These are phyloP conservation scores for Centropus unirufus DNA, from an alignment of 2,113 vertebrate species.

Conservation along the genomic window DNA sequence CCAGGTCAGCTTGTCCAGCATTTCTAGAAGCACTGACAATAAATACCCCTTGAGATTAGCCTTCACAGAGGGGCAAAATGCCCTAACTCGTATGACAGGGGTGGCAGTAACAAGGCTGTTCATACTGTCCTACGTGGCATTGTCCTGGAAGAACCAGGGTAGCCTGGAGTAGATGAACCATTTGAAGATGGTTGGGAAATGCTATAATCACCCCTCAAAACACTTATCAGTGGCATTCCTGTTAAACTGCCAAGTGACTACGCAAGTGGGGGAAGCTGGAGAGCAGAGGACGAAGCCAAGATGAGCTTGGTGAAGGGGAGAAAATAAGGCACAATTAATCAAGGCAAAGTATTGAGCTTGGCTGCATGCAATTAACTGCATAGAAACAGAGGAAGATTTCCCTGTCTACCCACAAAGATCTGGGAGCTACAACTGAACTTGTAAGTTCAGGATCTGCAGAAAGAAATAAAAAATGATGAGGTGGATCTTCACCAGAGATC, in stretches of 20 bases:
- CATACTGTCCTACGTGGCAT: neutral
- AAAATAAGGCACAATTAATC: neutral
- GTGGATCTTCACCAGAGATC: neutral
- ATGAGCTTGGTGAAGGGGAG: neutral
- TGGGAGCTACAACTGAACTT: neutral
- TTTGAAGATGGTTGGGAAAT: neutral
- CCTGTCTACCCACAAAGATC: neutral
- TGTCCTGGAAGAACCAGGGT: neutral
- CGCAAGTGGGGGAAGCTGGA: neutral
- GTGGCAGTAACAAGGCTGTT: neutral
- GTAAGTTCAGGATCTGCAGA: neutral
- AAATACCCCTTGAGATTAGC: neutral
- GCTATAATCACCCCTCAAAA: fast-evolving
- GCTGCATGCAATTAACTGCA: neutral
- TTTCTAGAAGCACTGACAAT: neutral
- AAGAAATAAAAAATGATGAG: neutral
- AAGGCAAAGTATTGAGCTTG: neutral
- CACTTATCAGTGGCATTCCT: too few species aligned
- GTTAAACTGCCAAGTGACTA: neutral
- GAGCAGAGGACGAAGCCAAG: neutral
- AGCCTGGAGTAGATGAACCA: neutral
- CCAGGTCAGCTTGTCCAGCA: neutral
- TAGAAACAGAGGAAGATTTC: neutral
- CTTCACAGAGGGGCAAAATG: neutral
- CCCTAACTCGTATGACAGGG: neutral